A percentile compares a stretch with the other conserved stretches of the same genome.
Conservation (phyloP, 2,797 vertebrate species). For the Rhinichthys osculus region DNA sequence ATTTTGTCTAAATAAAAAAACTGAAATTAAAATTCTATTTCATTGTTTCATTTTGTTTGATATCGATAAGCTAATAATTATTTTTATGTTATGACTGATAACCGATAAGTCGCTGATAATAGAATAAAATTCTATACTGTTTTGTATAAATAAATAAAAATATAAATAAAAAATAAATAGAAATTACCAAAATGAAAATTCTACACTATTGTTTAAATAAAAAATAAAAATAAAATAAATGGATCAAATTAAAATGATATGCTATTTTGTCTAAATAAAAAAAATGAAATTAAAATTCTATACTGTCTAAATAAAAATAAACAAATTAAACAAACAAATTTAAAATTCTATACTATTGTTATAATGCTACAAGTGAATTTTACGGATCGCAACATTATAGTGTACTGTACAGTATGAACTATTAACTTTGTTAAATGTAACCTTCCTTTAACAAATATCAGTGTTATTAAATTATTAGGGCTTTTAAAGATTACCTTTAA, state of each 20-base stretch:
- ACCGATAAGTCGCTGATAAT: neutral
- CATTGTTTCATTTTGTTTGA: neutral
- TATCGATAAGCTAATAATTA: neutral
- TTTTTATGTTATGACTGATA: neutral
- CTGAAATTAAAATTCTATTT: too few relatives aligned
- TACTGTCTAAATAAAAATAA: neutral
- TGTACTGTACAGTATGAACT: neutral
- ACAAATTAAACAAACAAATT: neutral
- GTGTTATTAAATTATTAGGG: neutral
- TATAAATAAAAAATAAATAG: neutral
- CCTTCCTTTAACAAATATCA: too few relatives aligned
- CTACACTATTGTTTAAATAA: neutral
- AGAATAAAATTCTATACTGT: neutral
- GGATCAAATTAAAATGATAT: neutral
- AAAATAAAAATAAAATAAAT: neutral
- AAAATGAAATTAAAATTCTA: neutral
- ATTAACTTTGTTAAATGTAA: neutral
- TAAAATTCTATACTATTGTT: neutral
- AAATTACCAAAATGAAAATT: neutral
- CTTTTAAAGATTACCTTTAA: neutral
- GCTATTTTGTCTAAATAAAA: neutral
- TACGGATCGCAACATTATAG: neutral
- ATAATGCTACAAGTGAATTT: neutral
- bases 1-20: too few relatives aligned
- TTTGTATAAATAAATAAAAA: too few relatives aligned